Conservation (phyloP, 2,113 vertebrate genomes). For the Tretioscincus oriximinensis region DNA sequence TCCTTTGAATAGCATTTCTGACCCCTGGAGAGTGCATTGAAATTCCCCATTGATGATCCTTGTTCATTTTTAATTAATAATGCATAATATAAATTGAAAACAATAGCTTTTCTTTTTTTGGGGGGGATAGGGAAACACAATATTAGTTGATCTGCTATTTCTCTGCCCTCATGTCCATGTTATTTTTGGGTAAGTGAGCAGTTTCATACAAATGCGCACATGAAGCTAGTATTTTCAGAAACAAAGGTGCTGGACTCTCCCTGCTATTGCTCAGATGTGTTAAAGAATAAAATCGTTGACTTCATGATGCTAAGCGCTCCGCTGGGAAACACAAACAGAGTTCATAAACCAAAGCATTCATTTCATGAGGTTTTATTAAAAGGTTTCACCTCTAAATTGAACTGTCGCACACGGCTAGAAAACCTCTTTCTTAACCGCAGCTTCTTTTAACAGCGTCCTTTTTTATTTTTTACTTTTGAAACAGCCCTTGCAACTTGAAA, state of each 20-base stretch:
- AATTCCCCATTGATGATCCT: slow-evolving; percentile 66
- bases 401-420: slow-evolving; percentile 72
- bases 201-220: not conserved
- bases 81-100: slow-evolving; percentile 71
- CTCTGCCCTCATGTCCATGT: no score
- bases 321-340: slow-evolving; percentile 76
- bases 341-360: slow-evolving; percentile 77
- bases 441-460: slow-evolving; percentile 75
- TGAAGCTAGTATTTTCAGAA: slow-evolving; percentile 55
- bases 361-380: slow-evolving; percentile 80
- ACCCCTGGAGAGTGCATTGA: slow-evolving; percentile 64
- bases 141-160: slow-evolving; percentile 69
- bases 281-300: slow-evolving; percentile 63
- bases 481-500: slow-evolving; percentile 61
- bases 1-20: slow-evolving; percentile 54
- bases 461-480: no score
- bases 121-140: slow-evolving; percentile 58
- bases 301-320: slow-evolving; percentile 73
- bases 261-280: slow-evolving; percentile 60
- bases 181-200: slow-evolving; percentile 24
- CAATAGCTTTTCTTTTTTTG: slow-evolving; percentile 63
- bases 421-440: slow-evolving; percentile 67
- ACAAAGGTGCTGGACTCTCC: slow-evolving; percentile 56
- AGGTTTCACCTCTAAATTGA: slow-evolving; percentile 83
- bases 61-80: slow-evolving; percentile 77